Evolutionary conservation across 2,797 vertebrate genomes (phyloP), one percentile per base, ranked within the genome.

Genomic region (Bradypodion ventrale): DNA sequence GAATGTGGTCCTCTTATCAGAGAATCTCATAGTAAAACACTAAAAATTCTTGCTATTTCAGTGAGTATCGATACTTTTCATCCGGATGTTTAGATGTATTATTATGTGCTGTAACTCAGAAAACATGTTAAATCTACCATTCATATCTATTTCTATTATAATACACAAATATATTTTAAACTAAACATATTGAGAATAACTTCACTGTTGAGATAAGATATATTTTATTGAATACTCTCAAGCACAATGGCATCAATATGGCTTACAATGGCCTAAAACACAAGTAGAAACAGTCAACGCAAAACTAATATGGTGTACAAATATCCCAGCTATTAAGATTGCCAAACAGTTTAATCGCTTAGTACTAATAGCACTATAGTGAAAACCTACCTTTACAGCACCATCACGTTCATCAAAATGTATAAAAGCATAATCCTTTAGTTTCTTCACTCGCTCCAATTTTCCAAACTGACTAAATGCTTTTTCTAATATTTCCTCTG

Each of bases 341-440:
- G 40, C 32, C 27, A 15, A 84, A 84, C 5, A 65, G 37, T 37
- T 77, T 59, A 21, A 25, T 52, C 5, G n/a, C 5, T 49, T 15
- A 49, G 21, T 23, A 60, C 12, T 44, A 69, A 27, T 5, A 27
- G 13, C 35, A 77, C 1, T 66, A 40, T 25, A 2, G 75, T 32
- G 49, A 44, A 81, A 59, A 85, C 93, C 84, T 97, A 99, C 99
- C 98, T 99, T 99, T 87, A 99, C 97, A 87, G 98, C 99, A 92
- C 98, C 98, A 86, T 99, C 98, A 91, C 99, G 94, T 74, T 99
- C 99, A 93, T 99, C 98, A 87, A 99, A 99, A 95, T 99, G 99
- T 95, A 99, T 98, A 92, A 99, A 99, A 93, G 99, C 99, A 78
- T 99, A 99, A 92, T 99, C 98, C 96, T 99, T 99, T 93, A 99